phyloP scores from a whole-genome alignment of 2,888 invertebrate genomes.

The Amphimallon solstitiale region DNA sequence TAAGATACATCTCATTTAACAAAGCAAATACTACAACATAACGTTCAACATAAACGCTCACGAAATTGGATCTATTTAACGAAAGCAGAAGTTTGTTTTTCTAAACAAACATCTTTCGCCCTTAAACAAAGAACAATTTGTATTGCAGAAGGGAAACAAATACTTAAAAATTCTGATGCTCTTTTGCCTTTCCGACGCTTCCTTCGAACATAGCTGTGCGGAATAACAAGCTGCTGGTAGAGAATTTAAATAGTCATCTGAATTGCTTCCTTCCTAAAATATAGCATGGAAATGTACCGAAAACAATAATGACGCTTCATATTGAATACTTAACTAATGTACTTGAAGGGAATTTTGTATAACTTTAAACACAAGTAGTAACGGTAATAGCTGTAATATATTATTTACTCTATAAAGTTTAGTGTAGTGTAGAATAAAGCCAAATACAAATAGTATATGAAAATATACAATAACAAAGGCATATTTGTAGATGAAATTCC shows the following conservation, averaged over 20 bases:
- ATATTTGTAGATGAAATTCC: too few species aligned
- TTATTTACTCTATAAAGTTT: background rate
- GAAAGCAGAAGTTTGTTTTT: constrained; percentile 12
- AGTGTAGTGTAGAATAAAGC: background rate
- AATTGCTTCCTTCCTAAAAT: constrained; percentile 29
- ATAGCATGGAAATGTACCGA: constrained; percentile 24
- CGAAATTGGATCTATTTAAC: constrained; percentile 14
- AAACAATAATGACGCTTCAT: constrained; percentile 26
- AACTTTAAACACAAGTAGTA: constrained; percentile 1
- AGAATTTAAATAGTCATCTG: constrained; percentile 20
- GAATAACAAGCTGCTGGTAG: constrained; percentile 17
- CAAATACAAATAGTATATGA: too few species aligned
- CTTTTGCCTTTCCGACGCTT: constrained; percentile 4
- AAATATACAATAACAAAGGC: too few species aligned
- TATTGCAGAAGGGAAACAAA: constrained; percentile 24
- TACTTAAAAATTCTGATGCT: constrained; percentile 28
- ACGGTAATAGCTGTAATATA: background rate
- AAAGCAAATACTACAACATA: constrained; percentile 16
- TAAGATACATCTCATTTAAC: constrained; percentile 12
- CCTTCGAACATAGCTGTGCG: background rate
- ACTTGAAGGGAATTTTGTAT: constrained; percentile 13
- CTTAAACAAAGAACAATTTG: constrained; percentile 22
- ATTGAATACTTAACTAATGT: constrained; percentile 23
- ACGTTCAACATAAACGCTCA: constrained; percentile 4
- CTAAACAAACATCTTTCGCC: constrained; percentile 1